Conservation (phyloP, 2,888 invertebrate genomes). For the Clivina fossor region DNA sequence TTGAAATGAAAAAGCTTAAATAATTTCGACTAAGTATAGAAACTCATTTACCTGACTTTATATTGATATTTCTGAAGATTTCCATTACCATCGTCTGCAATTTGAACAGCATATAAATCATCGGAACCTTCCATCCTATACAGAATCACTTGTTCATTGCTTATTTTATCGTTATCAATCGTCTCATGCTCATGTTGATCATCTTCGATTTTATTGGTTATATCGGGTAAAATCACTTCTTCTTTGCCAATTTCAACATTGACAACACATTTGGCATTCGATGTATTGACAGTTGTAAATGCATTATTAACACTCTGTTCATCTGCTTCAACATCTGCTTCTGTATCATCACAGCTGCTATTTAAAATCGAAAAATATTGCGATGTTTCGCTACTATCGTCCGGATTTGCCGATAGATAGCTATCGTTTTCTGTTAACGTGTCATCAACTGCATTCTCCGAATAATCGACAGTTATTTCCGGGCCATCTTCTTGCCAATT, state of each 20-base stretch:
- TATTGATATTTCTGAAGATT: slow-evolving; percentile 52
- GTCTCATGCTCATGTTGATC: too few species aligned
- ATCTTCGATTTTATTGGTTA: slow-evolving; percentile 30
- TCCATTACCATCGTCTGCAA: slow-evolving; percentile 50
- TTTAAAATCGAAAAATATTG: slow-evolving; percentile 50
- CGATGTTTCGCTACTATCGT: slow-evolving; percentile 43
- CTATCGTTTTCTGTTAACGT: slow-evolving; percentile 46
- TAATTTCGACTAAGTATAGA: too few species aligned
- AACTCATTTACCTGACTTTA: slow-evolving; percentile 49
- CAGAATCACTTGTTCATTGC: slow-evolving; percentile 47
- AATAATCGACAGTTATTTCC: slow-evolving; percentile 38
- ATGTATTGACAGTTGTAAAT: too few species aligned
- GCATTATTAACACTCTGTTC: too few species aligned
- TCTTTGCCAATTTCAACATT: slow-evolving; percentile 38
- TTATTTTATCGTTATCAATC: too few species aligned
- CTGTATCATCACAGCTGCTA: slow-evolving; percentile 24
- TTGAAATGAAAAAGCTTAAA: too few species aligned
- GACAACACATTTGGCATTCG: slow-evolving; percentile 33
- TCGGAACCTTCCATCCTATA: slow-evolving; percentile 50
- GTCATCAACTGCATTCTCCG: slow-evolving; percentile 27
- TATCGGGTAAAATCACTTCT: slow-evolving; percentile 34
- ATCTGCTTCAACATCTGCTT: slow-evolving; percentile 32
- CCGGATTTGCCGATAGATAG: slow-evolving; percentile 47
- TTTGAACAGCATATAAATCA: slow-evolving; percentile 50
- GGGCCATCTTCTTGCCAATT: slow-evolving; percentile 39